A percentile compares a stretch with the other conserved stretches of the same genome.
Evolutionary conservation across 2,113 vertebrate genomes (phyloP).

Genomic region (Platichthys stellatus): DNA sequence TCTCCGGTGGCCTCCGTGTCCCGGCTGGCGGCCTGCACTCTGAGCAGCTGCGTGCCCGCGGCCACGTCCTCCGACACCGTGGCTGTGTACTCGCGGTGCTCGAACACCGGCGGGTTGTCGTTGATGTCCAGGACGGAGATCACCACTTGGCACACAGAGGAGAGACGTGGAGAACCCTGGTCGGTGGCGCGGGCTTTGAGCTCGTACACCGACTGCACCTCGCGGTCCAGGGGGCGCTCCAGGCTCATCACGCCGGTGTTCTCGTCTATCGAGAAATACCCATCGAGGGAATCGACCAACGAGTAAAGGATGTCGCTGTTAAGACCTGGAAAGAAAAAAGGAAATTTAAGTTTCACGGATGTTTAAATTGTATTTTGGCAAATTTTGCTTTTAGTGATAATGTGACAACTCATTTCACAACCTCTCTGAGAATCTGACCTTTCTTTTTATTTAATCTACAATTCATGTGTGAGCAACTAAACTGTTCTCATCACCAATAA

Average conservation of each 20-base stretch:
- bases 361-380: neutral
- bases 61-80: slow-evolving; percentile 87
- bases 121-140: slow-evolving; percentile 97
- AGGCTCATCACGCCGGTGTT: slow-evolving; percentile 88
- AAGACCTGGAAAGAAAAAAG: slow-evolving; percentile 76
- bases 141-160: slow-evolving; percentile 83
- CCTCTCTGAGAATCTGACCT: neutral
- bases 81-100: slow-evolving; percentile 91
- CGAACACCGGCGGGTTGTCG: slow-evolving; percentile 96
- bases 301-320: slow-evolving; percentile 91
- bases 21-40: slow-evolving; percentile 92
- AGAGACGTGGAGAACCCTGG: slow-evolving; percentile 87
- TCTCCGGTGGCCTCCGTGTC: slow-evolving; percentile 91
- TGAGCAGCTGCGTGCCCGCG: slow-evolving; percentile 89
- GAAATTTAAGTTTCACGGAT: neutral
- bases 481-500: slow-evolving; percentile 1
- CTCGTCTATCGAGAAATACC: slow-evolving; percentile 92
- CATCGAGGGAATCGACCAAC: slow-evolving; percentile 87
- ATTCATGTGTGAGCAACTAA: slow-evolving; percentile 3
- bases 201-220: slow-evolving; percentile 86
- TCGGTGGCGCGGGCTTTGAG: slow-evolving; percentile 88
- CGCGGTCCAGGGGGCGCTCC: slow-evolving; percentile 90
- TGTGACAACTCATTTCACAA: no score
- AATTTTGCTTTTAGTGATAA: neutral
- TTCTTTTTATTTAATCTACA: neutral